Conservation (phyloP, 2,888 invertebrate genomes). For the Lobophora halterata region DNA sequence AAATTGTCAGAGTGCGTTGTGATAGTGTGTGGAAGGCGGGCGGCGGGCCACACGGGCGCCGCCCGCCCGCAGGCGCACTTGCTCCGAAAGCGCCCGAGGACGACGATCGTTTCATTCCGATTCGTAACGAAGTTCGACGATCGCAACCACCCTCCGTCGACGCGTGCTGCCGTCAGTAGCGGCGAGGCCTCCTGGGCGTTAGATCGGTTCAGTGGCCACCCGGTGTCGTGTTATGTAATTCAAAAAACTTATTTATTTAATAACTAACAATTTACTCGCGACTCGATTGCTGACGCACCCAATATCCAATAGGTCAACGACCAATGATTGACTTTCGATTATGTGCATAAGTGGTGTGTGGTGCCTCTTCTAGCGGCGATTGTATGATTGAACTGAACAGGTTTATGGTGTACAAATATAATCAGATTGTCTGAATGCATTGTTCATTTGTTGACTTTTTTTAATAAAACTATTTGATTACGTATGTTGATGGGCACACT, state of each 20-base stretch:
- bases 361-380: constrained; percentile 63
- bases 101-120: constrained; percentile 74
- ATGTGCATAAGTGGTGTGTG: constrained; percentile 71
- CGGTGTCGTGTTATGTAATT: constrained; percentile 76
- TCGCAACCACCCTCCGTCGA: constrained; percentile 72
- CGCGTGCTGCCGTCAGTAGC: constrained; percentile 76
- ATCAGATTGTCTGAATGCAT: constrained; percentile 6
- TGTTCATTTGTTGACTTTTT: neutral
- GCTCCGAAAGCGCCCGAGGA: constrained; percentile 74
- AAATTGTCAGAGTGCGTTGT: constrained; percentile 61
- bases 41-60: constrained; percentile 62
- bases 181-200: constrained; percentile 75
- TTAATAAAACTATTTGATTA: no score
- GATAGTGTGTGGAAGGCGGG: constrained; percentile 57
- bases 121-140: constrained; percentile 76
- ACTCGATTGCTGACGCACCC: constrained; percentile 36
- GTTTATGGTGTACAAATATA: constrained; percentile 63
- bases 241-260: constrained; percentile 75
- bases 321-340: constrained; percentile 37
- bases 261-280: constrained; percentile 58
- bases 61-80: constrained; percentile 76
- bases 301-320: constrained; percentile 31
- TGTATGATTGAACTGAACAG: constrained; percentile 65
- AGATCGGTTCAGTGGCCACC: constrained; percentile 65
- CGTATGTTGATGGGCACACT: no score